Conservation (phyloP, 2,888 invertebrate genomes). For the Melitaea athalia region DNA sequence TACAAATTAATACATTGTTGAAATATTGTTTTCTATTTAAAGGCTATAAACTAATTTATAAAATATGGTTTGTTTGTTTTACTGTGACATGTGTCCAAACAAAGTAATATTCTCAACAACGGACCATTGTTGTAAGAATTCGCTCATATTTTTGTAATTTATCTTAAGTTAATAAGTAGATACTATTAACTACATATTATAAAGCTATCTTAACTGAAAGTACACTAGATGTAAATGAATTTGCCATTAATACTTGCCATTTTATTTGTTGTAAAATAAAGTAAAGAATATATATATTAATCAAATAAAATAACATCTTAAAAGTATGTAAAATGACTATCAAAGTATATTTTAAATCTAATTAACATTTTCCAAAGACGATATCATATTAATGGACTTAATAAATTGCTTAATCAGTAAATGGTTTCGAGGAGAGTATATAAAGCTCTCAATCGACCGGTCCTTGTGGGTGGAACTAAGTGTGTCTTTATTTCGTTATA, state of each 20-base stretch:
- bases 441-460: conserved; percentile 43
- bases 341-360: not conserved
- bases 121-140: too few relatives aligned
- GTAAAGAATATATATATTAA: not conserved
- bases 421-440: conserved; percentile 53
- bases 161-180: too few relatives aligned
- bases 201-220: too few relatives aligned
- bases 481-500: conserved; percentile 74
- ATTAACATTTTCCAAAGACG: conserved; percentile 7
- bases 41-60: not conserved
- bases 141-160: too few relatives aligned
- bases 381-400: conserved; percentile 9
- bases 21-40: not conserved
- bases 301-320: not conserved
- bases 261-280: too few relatives aligned
- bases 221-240: too few relatives aligned
- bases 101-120: too few relatives aligned
- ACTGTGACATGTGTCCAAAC: too few relatives aligned
- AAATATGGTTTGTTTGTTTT: not conserved
- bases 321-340: not conserved
- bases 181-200: too few relatives aligned
- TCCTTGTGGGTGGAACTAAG: conserved; percentile 59
- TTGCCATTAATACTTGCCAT: too few relatives aligned
- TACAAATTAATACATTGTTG: not conserved
- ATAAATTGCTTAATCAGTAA: conserved; percentile 54